Base-by-base conservation (phyloP, 1,140 invertebrate species). In the Sogatella furcifera region DNA sequence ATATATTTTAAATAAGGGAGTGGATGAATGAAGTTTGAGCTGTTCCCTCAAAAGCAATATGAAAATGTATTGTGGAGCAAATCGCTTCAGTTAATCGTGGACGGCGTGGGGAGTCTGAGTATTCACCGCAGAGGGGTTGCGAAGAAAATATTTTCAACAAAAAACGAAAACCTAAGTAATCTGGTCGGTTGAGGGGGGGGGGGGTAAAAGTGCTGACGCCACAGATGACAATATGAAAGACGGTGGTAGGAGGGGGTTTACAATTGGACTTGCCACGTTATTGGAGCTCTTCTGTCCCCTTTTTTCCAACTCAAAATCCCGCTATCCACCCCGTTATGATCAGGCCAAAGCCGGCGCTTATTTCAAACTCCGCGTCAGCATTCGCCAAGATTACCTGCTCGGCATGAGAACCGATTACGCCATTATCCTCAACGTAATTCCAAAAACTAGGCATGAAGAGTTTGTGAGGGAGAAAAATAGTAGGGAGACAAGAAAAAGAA, bases 91-190 rank as follows among this genome's bases (percentile, higher is more conserved):
- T 49, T 49, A 49, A 49, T 49, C 15, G 5, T 11, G 46, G 24
- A 11, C 46, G 15, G 21, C 15, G 21, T n/a, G 46, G 8, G 8
- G 34, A 2, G 34, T 2, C 5, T 38, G 11, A 38, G 34, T 49
- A 8, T 6, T 49, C 46, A 49, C 21, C 46, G n/a, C n/a, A 38
- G 3, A 5, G 15, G 46, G 46, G 46, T 49, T 49, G 46, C 46
- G 15, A 49, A 49, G 46, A 49, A 49, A 49, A 49, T 49, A 49
- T 49, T 49, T 49, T 49, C 46, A 49, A 49, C 46, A 22, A 49
- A 49, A 49, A 38, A 44, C 14, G 43, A 44, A 49, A 49, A 11
- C 46, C 46, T 2, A 2, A 22, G 46, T 49, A 49, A 49, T 49
- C n/a, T n/a, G n/a, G n/a, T n/a, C 46, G 46, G 15, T 15, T n/a